A percentile compares a stretch with the other conserved stretches of the same genome.
Conservation (phyloP, 1,140 invertebrate genomes). For the Palaemon carinicauda region DNA sequence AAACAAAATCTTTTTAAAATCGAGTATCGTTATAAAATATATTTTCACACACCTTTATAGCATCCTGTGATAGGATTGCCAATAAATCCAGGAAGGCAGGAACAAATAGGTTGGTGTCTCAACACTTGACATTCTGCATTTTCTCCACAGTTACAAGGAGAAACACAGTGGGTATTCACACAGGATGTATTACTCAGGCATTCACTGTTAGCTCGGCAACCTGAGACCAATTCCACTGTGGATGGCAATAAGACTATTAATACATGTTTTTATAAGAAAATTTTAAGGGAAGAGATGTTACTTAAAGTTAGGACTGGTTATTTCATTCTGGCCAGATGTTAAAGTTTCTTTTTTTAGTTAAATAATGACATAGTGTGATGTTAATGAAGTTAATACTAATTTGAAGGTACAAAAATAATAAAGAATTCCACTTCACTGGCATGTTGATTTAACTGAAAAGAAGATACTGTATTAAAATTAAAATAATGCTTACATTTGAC, state of each 20-base stretch:
- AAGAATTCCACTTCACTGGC: not conserved
- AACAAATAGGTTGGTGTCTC: constrained; percentile 63
- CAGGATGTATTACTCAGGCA: constrained; percentile 79
- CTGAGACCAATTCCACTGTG: constrained; percentile 68
- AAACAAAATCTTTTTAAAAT: not conserved
- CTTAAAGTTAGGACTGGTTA: constrained; percentile 76
- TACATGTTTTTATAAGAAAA: constrained; percentile 65
- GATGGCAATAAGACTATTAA: not conserved
- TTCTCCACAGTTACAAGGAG: constrained; percentile 80
- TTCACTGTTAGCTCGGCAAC: constrained; percentile 75
- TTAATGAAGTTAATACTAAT: not conserved
- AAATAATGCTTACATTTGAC: constrained; percentile 52
- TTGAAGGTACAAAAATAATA: not conserved
- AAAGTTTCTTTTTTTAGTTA: constrained; percentile 13
- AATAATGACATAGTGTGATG: not conserved
- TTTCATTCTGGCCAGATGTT: constrained; percentile 44
- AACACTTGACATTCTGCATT: constrained; percentile 75
- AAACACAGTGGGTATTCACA: constrained; percentile 75
- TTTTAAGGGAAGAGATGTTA: constrained; percentile 74
- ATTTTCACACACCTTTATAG: constrained; percentile 47
- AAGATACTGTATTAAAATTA: constrained; percentile 4
- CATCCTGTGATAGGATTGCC: constrained; percentile 63
- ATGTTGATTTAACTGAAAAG: not conserved
- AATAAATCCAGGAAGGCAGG: constrained; percentile 62
- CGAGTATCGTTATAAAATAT: too few relatives aligned